Percentiles rank a stretch among this genome's conserved stretches.
Conservation (phyloP, 2,113 vertebrate species). For the Saguinus imperator region DNA sequence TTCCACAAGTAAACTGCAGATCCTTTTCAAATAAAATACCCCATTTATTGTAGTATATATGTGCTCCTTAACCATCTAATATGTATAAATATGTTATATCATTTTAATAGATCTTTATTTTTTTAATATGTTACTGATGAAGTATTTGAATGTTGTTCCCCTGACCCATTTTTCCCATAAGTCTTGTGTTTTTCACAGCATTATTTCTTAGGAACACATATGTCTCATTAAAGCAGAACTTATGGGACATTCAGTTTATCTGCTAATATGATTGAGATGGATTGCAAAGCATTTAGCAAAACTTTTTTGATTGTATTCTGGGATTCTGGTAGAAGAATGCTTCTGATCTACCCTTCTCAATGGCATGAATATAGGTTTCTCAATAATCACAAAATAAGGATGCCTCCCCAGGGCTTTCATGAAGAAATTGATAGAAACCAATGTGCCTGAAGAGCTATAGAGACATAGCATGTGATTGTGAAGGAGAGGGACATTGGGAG, state of each 20-base stretch:
- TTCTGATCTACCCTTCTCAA: background rate
- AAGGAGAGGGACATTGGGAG: background rate
- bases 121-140: background rate
- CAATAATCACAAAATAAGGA: background rate
- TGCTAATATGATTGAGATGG: background rate
- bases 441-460: background rate
- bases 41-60: background rate
- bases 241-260: background rate
- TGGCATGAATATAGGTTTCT: background rate
- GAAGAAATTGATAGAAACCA: background rate
- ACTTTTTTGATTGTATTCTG: background rate
- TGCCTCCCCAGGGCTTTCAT: background rate
- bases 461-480: background rate
- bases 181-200: background rate
- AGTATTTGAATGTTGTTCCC: background rate
- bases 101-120: background rate
- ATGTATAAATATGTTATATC: background rate
- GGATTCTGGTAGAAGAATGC: background rate
- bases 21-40: background rate
- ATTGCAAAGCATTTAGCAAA: background rate
- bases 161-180: too few species aligned
- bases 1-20: background rate
- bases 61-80: background rate
- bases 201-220: background rate
- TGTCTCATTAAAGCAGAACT: background rate